These are phyloP conservation scores for Eira barbara DNA, from an alignment of 2,113 vertebrate genomes.

Conservation along the genomic window DNA sequence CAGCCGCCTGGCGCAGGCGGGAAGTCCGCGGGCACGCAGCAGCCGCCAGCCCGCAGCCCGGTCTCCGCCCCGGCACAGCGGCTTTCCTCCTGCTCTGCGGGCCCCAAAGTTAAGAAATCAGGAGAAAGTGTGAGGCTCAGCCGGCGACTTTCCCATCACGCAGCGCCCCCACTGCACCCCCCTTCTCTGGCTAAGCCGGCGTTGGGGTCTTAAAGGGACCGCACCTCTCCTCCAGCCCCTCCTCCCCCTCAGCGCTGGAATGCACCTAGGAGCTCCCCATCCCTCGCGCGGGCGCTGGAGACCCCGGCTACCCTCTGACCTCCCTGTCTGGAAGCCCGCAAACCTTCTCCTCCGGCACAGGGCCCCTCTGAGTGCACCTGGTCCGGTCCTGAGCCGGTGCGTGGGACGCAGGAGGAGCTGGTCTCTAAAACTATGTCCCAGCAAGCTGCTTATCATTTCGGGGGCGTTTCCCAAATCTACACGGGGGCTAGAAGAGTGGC, in stretches of 20 bases:
- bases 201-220: slow-evolving; percentile 76
- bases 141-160: slow-evolving; percentile 66
- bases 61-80: not conserved
- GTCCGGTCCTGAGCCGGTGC: not conserved
- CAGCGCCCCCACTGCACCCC: slow-evolving; percentile 59
- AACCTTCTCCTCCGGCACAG: not conserved
- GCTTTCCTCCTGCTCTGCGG: slow-evolving; percentile 37
- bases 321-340: not conserved
- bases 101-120: slow-evolving; percentile 59
- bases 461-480: not conserved
- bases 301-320: not conserved
- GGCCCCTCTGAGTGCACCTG: not conserved
- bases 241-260: not conserved
- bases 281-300: not conserved
- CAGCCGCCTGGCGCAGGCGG: not conserved
- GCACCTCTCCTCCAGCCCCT: slow-evolving; percentile 29
- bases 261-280: not conserved
- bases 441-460: not conserved
- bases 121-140: slow-evolving; percentile 67
- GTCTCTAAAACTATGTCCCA: not conserved
- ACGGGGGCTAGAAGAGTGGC: not conserved
- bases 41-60: not conserved
- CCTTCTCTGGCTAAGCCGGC: slow-evolving; percentile 54
- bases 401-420: not conserved
- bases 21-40: slow-evolving; percentile 28